Evolutionary conservation across 2,888 invertebrate genomes (phyloP), one percentile per base, ranked within the genome.

Genomic region (Patella pellucida): DNA sequence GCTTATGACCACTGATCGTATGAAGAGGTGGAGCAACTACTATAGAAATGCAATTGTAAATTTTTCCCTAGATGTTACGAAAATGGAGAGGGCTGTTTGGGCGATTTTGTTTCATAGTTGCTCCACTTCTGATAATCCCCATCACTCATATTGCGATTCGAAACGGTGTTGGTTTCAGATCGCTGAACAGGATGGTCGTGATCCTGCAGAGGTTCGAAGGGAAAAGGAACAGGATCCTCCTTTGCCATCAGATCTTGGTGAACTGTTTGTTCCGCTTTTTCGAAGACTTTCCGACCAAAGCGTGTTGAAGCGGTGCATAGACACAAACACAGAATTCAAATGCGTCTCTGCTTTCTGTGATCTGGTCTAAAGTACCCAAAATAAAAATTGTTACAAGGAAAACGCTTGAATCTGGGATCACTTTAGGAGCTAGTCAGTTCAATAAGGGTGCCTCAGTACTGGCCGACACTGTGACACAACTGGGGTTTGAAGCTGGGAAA

Each of bases 11-110:
- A n/a, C 16, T 16, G 54, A 54, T 54, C 14, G 54, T 16, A 11
- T 54, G 15, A 54, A n/a, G n/a, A 14, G 54, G 54, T 54, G 15
- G 7, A 16, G n/a, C 9, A 19, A 16, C 5, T 56, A 19, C 4
- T 56, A 56, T n/a, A 52, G 62, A 14, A 73, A 73, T 27, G 41
- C 3, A 2, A 9, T 67, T 9, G 51, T 68, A 11, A 51, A 73
- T 3, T 69, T 31, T 15, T 23, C 15, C 50, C 31, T 1, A 14
- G 52, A 69, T n/a, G n/a, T 74, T 52, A 51, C 23, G 1, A 52
- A 74, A 14, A 74, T 74, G 74, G 9, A 50, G n/a, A 74, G 51
- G 14, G 69, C 74, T 12, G 52, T 74, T n/a, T 74, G 69, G 74
- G 74, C 69, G 5, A 74, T 74, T 69, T 51, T 74, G 12, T 74